Evolutionary conservation across 92 coral and sea anemone genomes (phyloP).

Genomic region (Palythoa grandiflora): DNA sequence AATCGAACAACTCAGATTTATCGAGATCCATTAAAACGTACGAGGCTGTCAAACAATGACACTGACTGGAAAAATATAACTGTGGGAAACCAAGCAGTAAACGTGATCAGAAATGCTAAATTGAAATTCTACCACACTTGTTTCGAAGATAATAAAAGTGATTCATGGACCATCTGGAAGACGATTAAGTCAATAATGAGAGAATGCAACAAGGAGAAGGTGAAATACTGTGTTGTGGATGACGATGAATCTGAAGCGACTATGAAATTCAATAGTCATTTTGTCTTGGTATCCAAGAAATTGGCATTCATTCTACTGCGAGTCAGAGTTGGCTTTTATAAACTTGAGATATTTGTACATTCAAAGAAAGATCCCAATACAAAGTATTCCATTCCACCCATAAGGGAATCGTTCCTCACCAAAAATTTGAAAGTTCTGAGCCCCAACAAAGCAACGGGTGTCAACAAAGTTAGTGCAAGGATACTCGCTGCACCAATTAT

Average conservation of each 20-base stretch:
- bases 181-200: conserved; percentile 51
- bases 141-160: conserved; percentile 26
- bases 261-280: conserved; percentile 63
- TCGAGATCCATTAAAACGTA: conserved; percentile 31
- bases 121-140: conserved; percentile 23
- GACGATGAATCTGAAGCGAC: background rate
- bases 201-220: background rate
- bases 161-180: conserved; percentile 47
- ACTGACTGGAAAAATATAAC: conserved; percentile 19
- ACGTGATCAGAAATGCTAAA: conserved; percentile 29
- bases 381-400: conserved; percentile 51
- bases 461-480: conserved; percentile 71
- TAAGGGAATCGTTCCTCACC: conserved; percentile 43
- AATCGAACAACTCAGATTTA: conserved; percentile 33
- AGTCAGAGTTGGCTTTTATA: conserved; percentile 47
- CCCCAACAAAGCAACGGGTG: conserved; percentile 63
- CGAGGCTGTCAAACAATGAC: conserved; percentile 23
- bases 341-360: conserved; percentile 54
- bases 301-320: conserved; percentile 58
- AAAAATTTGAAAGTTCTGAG: conserved; percentile 44
- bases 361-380: conserved; percentile 58
- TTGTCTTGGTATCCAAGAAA: conserved; percentile 63
- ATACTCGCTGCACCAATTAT: conserved; percentile 61
- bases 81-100: conserved; percentile 28
- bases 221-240: conserved; percentile 1